These are phyloP conservation scores for Anagrus nilaparvatae DNA, from an alignment of 1,140 invertebrate species.

Conservation along the genomic window DNA sequence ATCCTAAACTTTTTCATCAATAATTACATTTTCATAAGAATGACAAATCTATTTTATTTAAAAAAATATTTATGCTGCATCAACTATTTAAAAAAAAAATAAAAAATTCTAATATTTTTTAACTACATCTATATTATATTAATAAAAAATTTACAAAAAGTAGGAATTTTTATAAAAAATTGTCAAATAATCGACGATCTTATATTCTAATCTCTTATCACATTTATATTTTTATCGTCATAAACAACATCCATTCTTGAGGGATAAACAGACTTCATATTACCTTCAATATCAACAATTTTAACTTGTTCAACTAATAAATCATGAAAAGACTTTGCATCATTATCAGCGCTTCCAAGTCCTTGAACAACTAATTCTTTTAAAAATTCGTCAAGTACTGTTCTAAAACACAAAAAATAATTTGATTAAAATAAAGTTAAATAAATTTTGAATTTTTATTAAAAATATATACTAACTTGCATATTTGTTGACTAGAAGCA, in stretches of 20 bases:
- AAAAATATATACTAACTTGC: conserved; percentile 39
- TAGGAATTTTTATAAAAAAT: conserved; percentile 1
- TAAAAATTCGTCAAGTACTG: conserved; percentile 57
- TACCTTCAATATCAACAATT: conserved; percentile 57
- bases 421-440: not conserved
- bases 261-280: conserved; percentile 65
- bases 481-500: conserved; percentile 49
- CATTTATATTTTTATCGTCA: conserved; percentile 35
- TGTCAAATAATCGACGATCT: no score
- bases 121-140: conserved; percentile 8
- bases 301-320: conserved; percentile 58
- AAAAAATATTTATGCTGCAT: no score
- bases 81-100: no score
- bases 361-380: conserved; percentile 50
- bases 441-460: conserved; percentile 2
- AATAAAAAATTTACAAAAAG: conserved; percentile 5
- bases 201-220: conserved; percentile 31
- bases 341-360: conserved; percentile 32
- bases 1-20: no score
- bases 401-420: conserved; percentile 26
- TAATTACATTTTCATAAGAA: no score
- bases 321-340: conserved; percentile 21
- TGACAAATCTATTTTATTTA: no score
- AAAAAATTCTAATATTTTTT: no score
- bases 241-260: conserved; percentile 59